Evolutionary conservation across 2,888 invertebrate genomes (phyloP), one percentile per base, ranked within the genome.

Genomic region (Oligia strigilis): DNA sequence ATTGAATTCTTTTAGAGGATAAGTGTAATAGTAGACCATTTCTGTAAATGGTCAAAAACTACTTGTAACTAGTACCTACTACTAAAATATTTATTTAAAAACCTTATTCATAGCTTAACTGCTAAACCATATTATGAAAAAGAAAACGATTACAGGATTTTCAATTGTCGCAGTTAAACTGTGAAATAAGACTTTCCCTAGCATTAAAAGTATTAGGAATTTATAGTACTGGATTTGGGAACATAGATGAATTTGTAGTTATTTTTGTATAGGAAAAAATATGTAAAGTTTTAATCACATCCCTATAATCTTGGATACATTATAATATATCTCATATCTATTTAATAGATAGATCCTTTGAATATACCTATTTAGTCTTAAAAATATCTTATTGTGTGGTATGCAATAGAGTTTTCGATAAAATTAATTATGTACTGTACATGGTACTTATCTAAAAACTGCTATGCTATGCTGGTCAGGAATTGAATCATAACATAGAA

Each of bases 161-260:
- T 78, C 69, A 72, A 87, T 80, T 83, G 73, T 78, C 80, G 88
- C 88, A 89, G 88, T 86, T 77, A 88, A 87, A 85, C 85, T 88
- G 89, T 89, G 82, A 79, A 79, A 72, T 86, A 83, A 88, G 81
- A 83, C 78, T 77, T 77, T 85, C 62, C 55, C 75, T 89, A 89
- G 81, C 84, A 72, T 82, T 83, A 73, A 75, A 87, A 81, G 67
- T 83, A 81, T 74, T 84, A 88, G 84, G 74, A 84, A 87, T 82
- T 77, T 82, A 88, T 82, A 76, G 81, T 84, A 80, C 90, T 93
- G 92, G 90, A 90, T 89, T 91, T 90, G 93, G 93, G 93, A 94
- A 91, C 94, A 94, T 93, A 92, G 92, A 90, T 83, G 80, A 89
- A 89, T 82, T 89, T 89, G 91, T 93, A 92, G 92, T 89, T 92